phyloP scores from a whole-genome alignment of 2,797 vertebrate species.

The Lepus townsendii region DNA sequence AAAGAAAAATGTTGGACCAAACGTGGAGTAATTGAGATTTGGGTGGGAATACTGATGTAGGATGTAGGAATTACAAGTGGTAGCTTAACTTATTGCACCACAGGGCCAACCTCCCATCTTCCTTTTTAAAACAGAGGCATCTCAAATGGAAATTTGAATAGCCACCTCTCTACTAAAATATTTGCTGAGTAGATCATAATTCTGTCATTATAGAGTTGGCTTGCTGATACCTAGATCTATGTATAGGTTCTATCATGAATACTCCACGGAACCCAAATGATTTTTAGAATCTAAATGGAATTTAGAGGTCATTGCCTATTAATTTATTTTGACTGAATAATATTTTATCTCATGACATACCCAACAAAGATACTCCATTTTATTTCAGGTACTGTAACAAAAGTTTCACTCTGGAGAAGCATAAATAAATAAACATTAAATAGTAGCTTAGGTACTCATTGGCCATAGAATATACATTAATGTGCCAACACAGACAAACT shows the following conservation, averaged over 20 bases:
- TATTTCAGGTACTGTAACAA: background rate
- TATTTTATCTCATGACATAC: background rate
- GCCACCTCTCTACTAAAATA: background rate
- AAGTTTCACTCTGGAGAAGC: background rate
- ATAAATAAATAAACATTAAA: background rate
- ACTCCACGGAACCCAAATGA: background rate
- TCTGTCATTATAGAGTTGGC: background rate
- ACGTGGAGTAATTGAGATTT: too few relatives aligned
- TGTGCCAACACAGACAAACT: background rate
- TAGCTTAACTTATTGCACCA: too few relatives aligned
- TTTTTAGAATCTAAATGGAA: background rate
- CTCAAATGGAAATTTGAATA: background rate
- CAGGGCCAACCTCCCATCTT: background rate
- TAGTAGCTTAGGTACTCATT: background rate
- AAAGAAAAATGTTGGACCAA: too few relatives aligned
- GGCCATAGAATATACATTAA: background rate
- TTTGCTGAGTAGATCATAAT: background rate
- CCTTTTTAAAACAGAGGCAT: conserved; percentile 45
- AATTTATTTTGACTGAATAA: conserved; percentile 14
- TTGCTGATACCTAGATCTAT: background rate
- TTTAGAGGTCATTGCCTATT: background rate
- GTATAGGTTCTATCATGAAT: background rate
- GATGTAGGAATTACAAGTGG: too few relatives aligned
- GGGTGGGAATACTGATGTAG: too few relatives aligned
- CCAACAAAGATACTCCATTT: background rate